Conservation (phyloP, 2,888 invertebrate species). For the Amphipyra berbera region DNA sequence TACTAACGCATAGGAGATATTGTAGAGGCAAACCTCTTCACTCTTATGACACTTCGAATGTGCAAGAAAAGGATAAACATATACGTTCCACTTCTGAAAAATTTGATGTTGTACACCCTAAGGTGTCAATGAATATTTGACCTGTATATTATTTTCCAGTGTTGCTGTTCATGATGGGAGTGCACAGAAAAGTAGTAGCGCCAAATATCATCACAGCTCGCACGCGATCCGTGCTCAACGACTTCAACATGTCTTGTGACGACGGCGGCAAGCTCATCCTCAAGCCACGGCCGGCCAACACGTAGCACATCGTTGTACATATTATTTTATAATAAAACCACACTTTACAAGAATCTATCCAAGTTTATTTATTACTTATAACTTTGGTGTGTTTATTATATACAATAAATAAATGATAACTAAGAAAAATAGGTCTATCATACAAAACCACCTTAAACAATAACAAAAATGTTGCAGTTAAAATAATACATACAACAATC, state of each 20-base stretch:
- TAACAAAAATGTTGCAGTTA: conserved; percentile 66
- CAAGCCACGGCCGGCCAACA: conserved; percentile 94
- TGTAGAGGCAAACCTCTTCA: no score
- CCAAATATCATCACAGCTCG: conserved; percentile 98
- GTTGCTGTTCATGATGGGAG: conserved; percentile 96
- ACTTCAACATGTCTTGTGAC: conserved; percentile 99
- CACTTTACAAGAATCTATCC: conserved; percentile 82
- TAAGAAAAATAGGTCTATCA: conserved; percentile 77
- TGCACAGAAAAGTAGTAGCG: conserved; percentile 98
- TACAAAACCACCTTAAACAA: conserved; percentile 76
- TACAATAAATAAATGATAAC: conserved; percentile 86
- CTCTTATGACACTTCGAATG: no score
- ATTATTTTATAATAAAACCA: conserved; percentile 78
- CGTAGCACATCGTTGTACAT: conserved; percentile 59
- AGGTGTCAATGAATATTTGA: no score
- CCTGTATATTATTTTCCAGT: conserved; percentile 86
- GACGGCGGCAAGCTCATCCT: conserved; percentile 98
- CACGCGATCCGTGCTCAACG: conserved; percentile 96
- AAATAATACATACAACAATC: conserved; percentile 66
- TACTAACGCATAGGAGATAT: no score
- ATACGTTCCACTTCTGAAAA: no score
- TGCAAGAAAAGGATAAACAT: no score
- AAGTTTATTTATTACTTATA: conserved; percentile 87
- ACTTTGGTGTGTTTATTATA: conserved; percentile 89
- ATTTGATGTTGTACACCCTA: no score